Evolutionary conservation across 2,888 invertebrate species (phyloP).

Genomic region (Amblyjoppa proteus): DNA sequence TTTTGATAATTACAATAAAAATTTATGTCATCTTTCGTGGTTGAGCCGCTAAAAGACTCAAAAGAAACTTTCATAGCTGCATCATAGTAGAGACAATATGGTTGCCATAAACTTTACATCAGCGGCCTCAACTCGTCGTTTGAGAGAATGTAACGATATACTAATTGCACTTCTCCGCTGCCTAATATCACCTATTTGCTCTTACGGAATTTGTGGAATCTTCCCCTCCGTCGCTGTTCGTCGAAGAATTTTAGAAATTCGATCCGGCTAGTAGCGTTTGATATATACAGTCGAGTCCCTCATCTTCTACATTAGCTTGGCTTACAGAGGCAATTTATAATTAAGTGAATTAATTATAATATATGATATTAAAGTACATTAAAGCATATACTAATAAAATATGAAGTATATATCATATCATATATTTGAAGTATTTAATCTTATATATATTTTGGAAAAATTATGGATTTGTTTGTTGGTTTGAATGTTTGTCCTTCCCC

Average conservation of each 20-base stretch:
- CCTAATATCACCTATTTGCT: neutral
- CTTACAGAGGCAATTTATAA: too few species aligned
- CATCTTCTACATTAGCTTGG: neutral
- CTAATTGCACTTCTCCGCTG: neutral
- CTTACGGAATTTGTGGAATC: slow-evolving; percentile 4
- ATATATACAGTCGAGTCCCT: neutral
- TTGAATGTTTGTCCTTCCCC: too few species aligned
- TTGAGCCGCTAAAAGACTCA: neutral
- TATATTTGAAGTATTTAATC: too few species aligned
- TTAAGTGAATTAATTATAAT: neutral
- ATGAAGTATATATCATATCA: too few species aligned
- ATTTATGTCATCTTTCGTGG: too few species aligned
- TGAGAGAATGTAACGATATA: neutral
- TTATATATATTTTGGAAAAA: too few species aligned
- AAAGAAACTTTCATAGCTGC: neutral
- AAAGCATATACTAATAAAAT: too few species aligned
- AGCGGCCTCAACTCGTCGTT: neutral
- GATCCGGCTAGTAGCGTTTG: neutral
- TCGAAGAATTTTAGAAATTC: slow-evolving; percentile 22
- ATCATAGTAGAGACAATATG: neutral
- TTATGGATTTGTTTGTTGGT: too few species aligned
- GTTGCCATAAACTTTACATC: neutral
- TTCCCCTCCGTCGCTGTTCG: neutral
- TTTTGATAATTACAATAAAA: too few species aligned
- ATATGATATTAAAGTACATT: neutral